Conservation (phyloP, 2,797 vertebrate genomes). For the Macropodus opercularis region DNA sequence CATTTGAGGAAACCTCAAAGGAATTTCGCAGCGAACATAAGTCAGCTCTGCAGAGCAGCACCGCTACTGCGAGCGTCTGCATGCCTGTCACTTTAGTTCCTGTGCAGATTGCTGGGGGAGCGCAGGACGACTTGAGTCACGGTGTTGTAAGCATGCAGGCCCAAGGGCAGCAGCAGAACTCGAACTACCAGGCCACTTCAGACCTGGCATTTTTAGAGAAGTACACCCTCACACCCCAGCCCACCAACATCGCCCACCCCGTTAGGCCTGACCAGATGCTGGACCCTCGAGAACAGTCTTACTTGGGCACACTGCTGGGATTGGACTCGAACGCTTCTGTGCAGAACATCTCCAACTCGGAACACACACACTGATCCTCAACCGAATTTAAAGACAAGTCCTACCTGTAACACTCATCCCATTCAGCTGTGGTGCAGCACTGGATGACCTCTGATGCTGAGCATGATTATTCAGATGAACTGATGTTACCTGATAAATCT, state of each 20-base stretch:
- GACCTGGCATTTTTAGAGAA: conserved; percentile 96
- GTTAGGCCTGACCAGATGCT: conserved; percentile 93
- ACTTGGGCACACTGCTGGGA: conserved; percentile 92
- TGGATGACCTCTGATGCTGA: not conserved
- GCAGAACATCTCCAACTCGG: conserved; percentile 84
- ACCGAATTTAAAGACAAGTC: not conserved
- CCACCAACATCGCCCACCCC: conserved; percentile 90
- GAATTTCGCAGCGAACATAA: conserved; percentile 60
- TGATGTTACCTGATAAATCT: too few relatives aligned
- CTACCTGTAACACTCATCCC: too few relatives aligned
- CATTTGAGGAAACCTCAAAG: conserved; percentile 80
- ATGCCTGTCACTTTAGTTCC: conserved; percentile 83
- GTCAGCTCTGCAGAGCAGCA: conserved; percentile 70
- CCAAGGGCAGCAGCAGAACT: conserved; percentile 74
- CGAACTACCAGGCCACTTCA: conserved; percentile 85
- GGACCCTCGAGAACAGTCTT: conserved; percentile 92
- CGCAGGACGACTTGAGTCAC: conserved; percentile 66
- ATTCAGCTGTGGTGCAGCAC: not conserved
- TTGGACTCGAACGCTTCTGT: conserved; percentile 87
- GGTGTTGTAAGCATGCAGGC: conserved; percentile 66
- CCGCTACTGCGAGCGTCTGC: conserved; percentile 76
- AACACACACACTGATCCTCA: conserved; percentile 78
- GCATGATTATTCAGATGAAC: too few relatives aligned
- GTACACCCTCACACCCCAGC: conserved; percentile 95
- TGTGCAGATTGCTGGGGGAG: conserved; percentile 67